Evolutionary conservation across 2,888 invertebrate species (phyloP), one percentile per base, ranked within the genome.

Genomic region (Siphonodentalium dalli): DNA sequence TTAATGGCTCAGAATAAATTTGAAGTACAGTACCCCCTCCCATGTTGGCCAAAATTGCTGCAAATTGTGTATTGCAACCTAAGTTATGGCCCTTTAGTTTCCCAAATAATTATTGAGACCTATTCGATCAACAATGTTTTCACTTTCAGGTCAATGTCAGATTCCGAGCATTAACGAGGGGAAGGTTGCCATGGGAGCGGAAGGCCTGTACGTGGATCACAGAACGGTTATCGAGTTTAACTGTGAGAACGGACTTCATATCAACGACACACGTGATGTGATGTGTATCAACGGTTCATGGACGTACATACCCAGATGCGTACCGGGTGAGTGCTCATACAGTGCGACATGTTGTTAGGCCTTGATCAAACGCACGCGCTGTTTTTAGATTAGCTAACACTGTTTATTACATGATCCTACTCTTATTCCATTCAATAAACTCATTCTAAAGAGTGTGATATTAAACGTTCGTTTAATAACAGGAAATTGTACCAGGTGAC

Each of bases 251-350:
- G 75, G 75, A 7, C 65, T 72, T 23, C 69, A 72, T 9, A 68
- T 74, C 3, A 68, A 68, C 33, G 70, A 67, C 34, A 65, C 65
- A 29, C 54, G 63, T 7, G 57, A 52, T 3, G 66, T 72, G 52
- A 63, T 28, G 43, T 99, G 98, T 78, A 89, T 91, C 77, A 96
- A 97, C 72, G 97, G 97, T 0, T 92, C 94, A 0, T 99, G 97
- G 97, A 90, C 93, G 0, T 89, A 92, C 60, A 90, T 94, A 66
- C 96, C 97, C 0, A 86, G 87, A 68, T 94, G 93, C 89, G 91
- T 62, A 87, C 97, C 73, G 86, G 84, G 91, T 91, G 84, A 52
- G 54, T 21, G 6, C 23, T 11, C 18, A 15, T 15, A 9, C 13
- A n/a, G n/a, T n/a, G n/a, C n/a, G n/a, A n/a, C n/a, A n/a, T n/a